Percentiles rank a stretch among this genome's conserved stretches.
These are phyloP conservation scores for Tolypeutes matacus DNA, from an alignment of 2,797 vertebrate genomes.

Conservation along the genomic window DNA sequence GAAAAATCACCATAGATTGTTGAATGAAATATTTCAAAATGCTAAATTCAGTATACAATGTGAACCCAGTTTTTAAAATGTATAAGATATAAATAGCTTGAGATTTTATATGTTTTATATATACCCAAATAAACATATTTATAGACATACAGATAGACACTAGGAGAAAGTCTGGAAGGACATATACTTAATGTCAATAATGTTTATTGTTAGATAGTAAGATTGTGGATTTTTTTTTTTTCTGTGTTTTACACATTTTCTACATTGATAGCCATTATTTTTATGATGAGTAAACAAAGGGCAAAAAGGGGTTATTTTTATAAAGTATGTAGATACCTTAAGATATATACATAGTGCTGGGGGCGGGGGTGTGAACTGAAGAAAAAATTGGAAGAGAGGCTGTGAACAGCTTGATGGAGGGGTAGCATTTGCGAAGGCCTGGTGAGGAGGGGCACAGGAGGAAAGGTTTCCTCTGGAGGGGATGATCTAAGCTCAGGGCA, in stretches of 20 bases:
- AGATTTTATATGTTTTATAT: not conserved
- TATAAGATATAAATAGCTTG: not conserved
- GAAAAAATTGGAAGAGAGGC: not conserved
- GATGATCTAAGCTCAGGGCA: not conserved
- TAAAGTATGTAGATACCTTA: not conserved
- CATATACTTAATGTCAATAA: slow-evolving; percentile 13
- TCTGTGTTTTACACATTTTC: not conserved
- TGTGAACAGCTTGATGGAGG: not conserved
- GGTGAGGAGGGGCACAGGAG: too few relatives aligned
- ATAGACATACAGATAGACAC: not conserved
- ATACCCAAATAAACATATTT: not conserved
- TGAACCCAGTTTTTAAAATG: slow-evolving; percentile 42
- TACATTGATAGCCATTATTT: not conserved
- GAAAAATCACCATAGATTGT: not conserved
- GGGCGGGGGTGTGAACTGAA: not conserved
- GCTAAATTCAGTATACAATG: not conserved
- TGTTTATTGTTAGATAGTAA: slow-evolving; percentile 28
- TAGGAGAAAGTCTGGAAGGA: not conserved
- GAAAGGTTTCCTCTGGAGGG: not conserved
- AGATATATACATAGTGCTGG: not conserved
- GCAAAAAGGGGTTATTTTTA: not conserved
- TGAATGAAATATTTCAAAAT: slow-evolving; percentile 37
- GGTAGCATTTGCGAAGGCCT: not conserved
- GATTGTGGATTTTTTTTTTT: not conserved
- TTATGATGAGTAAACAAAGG: slow-evolving; percentile 26